phyloP scores from a whole-genome alignment of 1,140 invertebrate genomes.

The Aradophagus sp. region DNA sequence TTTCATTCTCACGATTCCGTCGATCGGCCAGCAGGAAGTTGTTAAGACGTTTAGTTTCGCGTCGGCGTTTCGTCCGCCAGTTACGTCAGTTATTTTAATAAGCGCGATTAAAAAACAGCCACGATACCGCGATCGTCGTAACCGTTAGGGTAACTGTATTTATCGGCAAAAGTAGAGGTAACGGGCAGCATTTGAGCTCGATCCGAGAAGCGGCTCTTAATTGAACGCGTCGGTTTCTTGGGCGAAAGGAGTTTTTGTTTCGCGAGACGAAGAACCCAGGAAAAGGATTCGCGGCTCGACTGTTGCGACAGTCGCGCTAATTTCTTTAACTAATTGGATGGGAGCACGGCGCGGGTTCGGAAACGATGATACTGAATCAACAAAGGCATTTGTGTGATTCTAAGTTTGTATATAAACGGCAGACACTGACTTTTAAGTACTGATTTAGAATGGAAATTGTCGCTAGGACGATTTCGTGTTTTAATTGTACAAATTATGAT shows the following conservation, averaged over 20 bases:
- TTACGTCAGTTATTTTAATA: slow-evolving; percentile 55
- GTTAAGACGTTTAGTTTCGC: slow-evolving; percentile 25
- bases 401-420: no score
- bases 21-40: slow-evolving; percentile 29
- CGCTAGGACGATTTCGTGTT: no score
- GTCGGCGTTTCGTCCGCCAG: background rate
- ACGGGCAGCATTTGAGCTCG: slow-evolving; percentile 13
- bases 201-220: slow-evolving; percentile 4
- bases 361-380: no score
- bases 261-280: background rate
- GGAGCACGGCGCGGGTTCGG: no score
- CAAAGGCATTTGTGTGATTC: no score
- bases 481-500: no score
- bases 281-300: background rate
- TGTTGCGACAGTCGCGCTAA: background rate
- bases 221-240: slow-evolving; percentile 20
- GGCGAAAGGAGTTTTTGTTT: slow-evolving; percentile 4
- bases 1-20: no score
- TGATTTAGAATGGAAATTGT: no score
- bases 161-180: slow-evolving; percentile 9
- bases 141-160: slow-evolving; percentile 43
- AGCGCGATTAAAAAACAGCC: slow-evolving; percentile 35
- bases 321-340: no score
- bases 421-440: no score
- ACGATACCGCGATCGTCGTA: slow-evolving; percentile 17